A percentile compares a stretch with the other conserved stretches of the same genome.
phyloP scores from a whole-genome alignment of 92 coral and sea anemone species.

The Plumapathes pennacea region DNA sequence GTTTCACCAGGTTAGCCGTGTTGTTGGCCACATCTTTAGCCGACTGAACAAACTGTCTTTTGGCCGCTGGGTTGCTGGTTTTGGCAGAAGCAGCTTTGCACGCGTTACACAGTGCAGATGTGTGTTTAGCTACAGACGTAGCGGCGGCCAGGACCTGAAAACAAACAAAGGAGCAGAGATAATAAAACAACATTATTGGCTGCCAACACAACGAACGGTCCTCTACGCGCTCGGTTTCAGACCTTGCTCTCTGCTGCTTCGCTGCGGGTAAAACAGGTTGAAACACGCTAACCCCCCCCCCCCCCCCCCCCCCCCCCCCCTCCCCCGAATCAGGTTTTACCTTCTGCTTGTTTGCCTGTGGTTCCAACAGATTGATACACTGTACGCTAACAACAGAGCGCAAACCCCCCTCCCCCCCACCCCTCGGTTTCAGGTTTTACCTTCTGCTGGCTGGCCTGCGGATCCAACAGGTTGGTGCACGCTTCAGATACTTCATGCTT shows the following conservation, averaged over 20 bases:
- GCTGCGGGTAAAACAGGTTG: too few relatives aligned
- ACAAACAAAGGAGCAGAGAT: not conserved
- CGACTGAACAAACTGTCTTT: constrained; percentile 96
- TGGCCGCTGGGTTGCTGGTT: constrained; percentile 89
- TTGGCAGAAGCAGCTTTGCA: constrained; percentile 98
- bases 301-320: too few relatives aligned
- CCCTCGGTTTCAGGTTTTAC: constrained; percentile 14
- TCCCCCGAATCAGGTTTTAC: too few relatives aligned
- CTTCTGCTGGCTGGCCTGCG: constrained; percentile 91
- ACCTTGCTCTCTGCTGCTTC: too few relatives aligned
- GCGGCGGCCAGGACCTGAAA: constrained; percentile 88
- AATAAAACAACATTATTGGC: not conserved
- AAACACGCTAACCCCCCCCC: too few relatives aligned
- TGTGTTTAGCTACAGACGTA: constrained; percentile 96
- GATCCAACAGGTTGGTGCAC: constrained; percentile 75
- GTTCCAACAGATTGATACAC: too few relatives aligned
- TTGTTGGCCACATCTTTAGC: constrained; percentile 99
- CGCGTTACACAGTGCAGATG: constrained; percentile 97
- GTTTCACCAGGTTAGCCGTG: constrained; percentile 89
- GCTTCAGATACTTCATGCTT: constrained; percentile 90
- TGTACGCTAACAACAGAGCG: too few relatives aligned
- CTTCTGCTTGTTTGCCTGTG: too few relatives aligned
- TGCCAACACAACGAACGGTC: too few relatives aligned
- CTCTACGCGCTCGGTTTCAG: too few relatives aligned
- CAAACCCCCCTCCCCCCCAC: too few relatives aligned